Conservation (phyloP, 2,888 invertebrate species). For the Keiferia lycopersicella region DNA sequence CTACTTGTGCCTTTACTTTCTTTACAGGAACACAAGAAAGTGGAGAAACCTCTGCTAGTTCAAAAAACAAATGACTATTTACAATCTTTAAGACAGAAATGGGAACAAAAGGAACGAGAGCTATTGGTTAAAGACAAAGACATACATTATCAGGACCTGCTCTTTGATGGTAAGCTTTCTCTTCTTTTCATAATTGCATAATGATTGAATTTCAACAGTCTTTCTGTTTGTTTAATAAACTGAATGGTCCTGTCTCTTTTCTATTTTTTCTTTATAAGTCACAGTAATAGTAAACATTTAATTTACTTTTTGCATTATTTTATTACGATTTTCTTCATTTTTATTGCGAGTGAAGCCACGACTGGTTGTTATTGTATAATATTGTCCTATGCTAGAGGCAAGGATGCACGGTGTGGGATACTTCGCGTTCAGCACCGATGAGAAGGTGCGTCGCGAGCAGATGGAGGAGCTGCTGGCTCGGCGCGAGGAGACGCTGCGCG, state of each 20-base stretch:
- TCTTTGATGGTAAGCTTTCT: slow-evolving; percentile 86
- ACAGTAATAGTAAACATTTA: no score
- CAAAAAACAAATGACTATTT: slow-evolving; percentile 72
- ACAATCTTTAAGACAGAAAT: slow-evolving; percentile 88
- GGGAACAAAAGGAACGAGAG: slow-evolving; percentile 92
- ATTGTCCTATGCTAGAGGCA: slow-evolving; percentile 83
- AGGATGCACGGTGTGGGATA: slow-evolving; percentile 96
- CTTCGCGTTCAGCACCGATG: slow-evolving; percentile 94
- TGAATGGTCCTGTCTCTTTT: no score
- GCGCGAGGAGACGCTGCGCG: slow-evolving; percentile 85
- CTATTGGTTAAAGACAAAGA: slow-evolving; percentile 85
- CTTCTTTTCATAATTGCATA: no score
- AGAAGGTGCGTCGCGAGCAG: slow-evolving; percentile 88
- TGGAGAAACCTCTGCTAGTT: slow-evolving; percentile 84
- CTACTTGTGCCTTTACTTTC: background rate
- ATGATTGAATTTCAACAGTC: no score
- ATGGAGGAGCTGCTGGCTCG: slow-evolving; percentile 88
- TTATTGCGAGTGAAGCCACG: no score
- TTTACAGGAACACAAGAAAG: slow-evolving; percentile 42
- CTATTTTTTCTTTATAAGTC: no score
- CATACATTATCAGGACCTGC: slow-evolving; percentile 95
- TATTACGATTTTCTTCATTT: no score
- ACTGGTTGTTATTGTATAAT: no score
- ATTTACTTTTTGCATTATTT: no score
- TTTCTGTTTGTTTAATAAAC: no score